Evolutionary conservation across 2,888 invertebrate species (phyloP), one percentile per base, ranked within the genome.

Genomic region (Ommatoiulus sabulosus): DNA sequence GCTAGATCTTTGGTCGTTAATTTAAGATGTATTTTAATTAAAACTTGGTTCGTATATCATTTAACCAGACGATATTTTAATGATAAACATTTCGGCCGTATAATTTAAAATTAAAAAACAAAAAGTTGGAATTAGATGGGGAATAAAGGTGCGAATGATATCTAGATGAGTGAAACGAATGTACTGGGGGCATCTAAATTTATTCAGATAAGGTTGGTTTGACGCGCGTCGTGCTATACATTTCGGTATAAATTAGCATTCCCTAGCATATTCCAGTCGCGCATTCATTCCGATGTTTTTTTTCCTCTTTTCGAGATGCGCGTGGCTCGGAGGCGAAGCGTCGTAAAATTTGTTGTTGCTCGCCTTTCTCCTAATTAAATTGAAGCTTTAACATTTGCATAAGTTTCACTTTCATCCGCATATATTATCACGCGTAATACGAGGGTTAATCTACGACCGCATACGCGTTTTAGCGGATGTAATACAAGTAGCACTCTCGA

Each of bases 181-280:
- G 63, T 63, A 63, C 63, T 63, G n/a, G 63, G 63, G 63, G 63
- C 63, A 63, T 63, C 63, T 63, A 63, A 63, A 63, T 63, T 63
- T 63, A 63, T 63, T 20, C 20, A 63, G 63, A 63, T 63, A 63
- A 63, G 15, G 63, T 20, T 6, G n/a, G n/a, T n/a, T 8, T 63
- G 63, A 63, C 63, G 20, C 63, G 4, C 20, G 20, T 63, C n/a
- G 63, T 63, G 63, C 63, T 63, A 63, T 35, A 35, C 35, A 35
- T 63, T 63, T 63, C 63, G 63, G 63, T 20, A 63, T 63, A 63
- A 63, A 63, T 63, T 63, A 63, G 63, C 63, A 63, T 63, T 63
- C 63, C 20, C 63, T 20, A 15, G 20, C 63, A 63, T 63, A 52
- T 52, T 17, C 35, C 35, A 35, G 35, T 35, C 4, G 52, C 3